phyloP scores from a whole-genome alignment of 2,797 vertebrate species.

The Dipus sagitta region DNA sequence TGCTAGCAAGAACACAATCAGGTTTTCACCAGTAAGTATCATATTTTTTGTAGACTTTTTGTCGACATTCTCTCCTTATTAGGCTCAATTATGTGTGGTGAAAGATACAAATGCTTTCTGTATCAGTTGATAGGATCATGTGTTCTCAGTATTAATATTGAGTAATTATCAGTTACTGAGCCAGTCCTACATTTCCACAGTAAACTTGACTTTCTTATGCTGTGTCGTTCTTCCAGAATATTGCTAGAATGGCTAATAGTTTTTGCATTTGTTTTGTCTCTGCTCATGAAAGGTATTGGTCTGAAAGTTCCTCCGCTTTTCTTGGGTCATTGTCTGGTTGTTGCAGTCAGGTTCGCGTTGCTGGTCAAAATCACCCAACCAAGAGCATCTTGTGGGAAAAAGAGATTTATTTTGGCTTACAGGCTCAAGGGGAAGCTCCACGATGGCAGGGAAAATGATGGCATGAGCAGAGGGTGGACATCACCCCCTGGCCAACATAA shows the following conservation, averaged over 20 bases:
- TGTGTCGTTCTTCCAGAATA: background rate
- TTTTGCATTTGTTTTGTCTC: background rate
- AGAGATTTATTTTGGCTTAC: too few relatives aligned
- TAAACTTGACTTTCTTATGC: background rate
- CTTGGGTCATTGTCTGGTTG: background rate
- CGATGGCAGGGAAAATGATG: too few relatives aligned
- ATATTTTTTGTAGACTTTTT: background rate
- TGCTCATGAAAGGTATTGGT: background rate
- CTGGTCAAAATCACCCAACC: too few relatives aligned
- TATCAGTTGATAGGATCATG: background rate
- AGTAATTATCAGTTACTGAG: background rate
- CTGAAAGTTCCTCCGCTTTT: conserved; percentile 12
- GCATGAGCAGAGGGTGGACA: too few relatives aligned
- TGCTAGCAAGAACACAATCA: background rate
- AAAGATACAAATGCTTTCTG: conserved; percentile 24
- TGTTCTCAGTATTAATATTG: conserved; percentile 10
- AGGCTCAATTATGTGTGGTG: background rate
- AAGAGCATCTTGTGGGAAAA: too few relatives aligned
- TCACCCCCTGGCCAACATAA: too few relatives aligned
- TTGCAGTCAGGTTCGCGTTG: too few relatives aligned
- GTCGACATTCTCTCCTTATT: background rate
- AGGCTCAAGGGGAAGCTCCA: too few relatives aligned
- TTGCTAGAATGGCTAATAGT: background rate
- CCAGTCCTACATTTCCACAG: background rate
- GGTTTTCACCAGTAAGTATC: background rate